These are phyloP conservation scores for Tetragnatha versicolor DNA, from an alignment of 1,140 invertebrate genomes.

Conservation along the genomic window DNA sequence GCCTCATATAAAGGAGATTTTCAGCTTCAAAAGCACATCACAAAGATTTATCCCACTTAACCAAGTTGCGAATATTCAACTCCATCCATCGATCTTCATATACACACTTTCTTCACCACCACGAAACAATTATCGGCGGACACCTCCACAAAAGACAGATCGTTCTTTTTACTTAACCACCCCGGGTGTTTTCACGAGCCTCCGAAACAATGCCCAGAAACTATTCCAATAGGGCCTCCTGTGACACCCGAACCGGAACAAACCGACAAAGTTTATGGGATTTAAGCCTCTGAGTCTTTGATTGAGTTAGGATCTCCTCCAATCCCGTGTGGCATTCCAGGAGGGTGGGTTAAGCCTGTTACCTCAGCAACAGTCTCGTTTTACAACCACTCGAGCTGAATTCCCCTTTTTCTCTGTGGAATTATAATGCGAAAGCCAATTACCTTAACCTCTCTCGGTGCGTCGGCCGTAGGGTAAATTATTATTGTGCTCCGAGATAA, in stretches of 20 bases:
- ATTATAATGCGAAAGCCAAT: conserved; percentile 55
- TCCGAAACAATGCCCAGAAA: conserved; percentile 45
- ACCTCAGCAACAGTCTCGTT: conserved; percentile 54
- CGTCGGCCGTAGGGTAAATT: conserved; percentile 50
- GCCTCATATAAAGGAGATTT: no score
- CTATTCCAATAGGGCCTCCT: conserved; percentile 42
- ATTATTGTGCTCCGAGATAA: conserved; percentile 50
- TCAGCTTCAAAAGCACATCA: no score
- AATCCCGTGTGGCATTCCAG: conserved; percentile 16
- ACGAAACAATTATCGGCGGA: no score
- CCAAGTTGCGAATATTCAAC: no score
- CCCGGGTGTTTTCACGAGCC: conserved; percentile 41
- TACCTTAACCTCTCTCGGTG: conserved; percentile 39
- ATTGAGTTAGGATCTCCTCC: conserved; percentile 46
- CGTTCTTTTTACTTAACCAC: conserved; percentile 54
- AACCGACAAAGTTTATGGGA: conserved; percentile 51
- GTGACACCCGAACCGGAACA: conserved; percentile 36
- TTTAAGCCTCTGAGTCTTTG: conserved; percentile 40
- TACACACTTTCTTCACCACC: no score
- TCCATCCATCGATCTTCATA: no score
- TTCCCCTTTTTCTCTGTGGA: conserved; percentile 50
- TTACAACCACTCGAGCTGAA: conserved; percentile 52
- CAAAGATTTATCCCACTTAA: no score
- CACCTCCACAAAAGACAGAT: no score
- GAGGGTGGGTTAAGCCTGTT: conserved; percentile 50